Evolutionary conservation across 2,888 invertebrate species (phyloP).

Genomic region (Augochlorella aurata): DNA sequence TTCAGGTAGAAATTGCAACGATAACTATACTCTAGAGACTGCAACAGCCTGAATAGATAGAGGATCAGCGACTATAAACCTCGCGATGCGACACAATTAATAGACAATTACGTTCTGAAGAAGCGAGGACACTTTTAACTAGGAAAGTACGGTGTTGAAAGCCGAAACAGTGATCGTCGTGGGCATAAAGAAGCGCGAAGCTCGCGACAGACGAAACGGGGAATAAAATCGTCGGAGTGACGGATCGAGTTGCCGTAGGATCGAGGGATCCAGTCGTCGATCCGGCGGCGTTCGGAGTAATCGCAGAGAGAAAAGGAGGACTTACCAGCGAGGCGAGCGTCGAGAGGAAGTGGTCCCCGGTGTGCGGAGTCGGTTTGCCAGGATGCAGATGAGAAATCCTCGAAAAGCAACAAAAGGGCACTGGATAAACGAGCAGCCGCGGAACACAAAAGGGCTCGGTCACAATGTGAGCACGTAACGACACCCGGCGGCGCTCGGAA

Average conservation of each 20-base stretch:
- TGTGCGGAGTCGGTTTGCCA: constrained; percentile 10
- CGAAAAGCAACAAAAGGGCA: constrained; percentile 70
- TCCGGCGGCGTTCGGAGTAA: not conserved
- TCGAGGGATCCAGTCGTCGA: not conserved
- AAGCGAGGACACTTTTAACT: no score
- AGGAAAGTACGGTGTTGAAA: no score
- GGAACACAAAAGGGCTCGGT: constrained; percentile 70
- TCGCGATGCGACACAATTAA: no score
- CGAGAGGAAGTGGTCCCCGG: constrained; percentile 3
- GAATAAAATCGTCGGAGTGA: no score
- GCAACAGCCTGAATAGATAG: no score
- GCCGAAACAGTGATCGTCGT: no score
- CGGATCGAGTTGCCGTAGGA: not conserved
- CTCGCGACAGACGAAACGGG: no score
- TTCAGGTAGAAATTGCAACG: no score
- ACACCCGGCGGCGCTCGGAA: constrained; percentile 58
- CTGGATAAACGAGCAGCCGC: constrained; percentile 63
- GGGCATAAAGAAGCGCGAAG: no score
- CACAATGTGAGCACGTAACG: constrained; percentile 64
- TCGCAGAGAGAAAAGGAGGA: not conserved
- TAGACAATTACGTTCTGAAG: no score
- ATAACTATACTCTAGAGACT: no score
- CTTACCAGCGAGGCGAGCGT: constrained; percentile 30
- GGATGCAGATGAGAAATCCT: constrained; percentile 66
- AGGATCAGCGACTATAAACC: no score